Evolutionary conservation across 2,797 vertebrate genomes (phyloP), one percentile per base, ranked within the genome.

Genomic region (Ctenopoma multispine): DNA sequence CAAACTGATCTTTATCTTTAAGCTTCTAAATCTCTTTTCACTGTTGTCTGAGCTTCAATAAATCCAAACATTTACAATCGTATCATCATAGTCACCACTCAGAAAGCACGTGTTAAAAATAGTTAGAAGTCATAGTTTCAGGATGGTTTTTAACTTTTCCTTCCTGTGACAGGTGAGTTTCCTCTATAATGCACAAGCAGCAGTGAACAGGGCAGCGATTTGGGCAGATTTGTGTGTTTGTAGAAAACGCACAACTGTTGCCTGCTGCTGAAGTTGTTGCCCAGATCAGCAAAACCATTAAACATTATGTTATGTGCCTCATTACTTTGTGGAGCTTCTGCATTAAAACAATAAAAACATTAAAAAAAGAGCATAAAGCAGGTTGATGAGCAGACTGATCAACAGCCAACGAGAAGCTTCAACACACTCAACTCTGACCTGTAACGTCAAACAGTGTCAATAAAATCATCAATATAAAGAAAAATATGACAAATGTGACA

Each of bases 331-430:
- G 48, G 63, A 72, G 48, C 47, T 44, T 72, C 60, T 0, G 73
- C 70, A 47, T 11, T 15, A 61, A 76, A 38, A 75, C 54, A 20
- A 75, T 4, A 38, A 27, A 3, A 14, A 49, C 20, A 43, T 0
- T 9, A 18, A 51, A 31, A 63, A 18, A 51, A 31, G 60, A 38
- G 47, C n/a, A 46, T 0, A 21, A 69, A 79, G 73, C 63, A 75
- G 75, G 20, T 50, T 60, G 56, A 81, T 18, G 10, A 71, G 49
- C 72, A 55, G 84, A 90, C 83, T 36, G 89, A 87, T 90, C 89
- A 90, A 90, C 90, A 87, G 88, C 83, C 83, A 7, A 53, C 50
- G 67, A 54, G 34, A 56, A 82, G 65, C 63, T 59, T 67, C 50
- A 34, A 70, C 43, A 31, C 29, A 51, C 50, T 53, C 14, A 3